These are phyloP conservation scores for Aramus guarauna DNA, from an alignment of 2,113 vertebrate species.

Conservation along the genomic window DNA sequence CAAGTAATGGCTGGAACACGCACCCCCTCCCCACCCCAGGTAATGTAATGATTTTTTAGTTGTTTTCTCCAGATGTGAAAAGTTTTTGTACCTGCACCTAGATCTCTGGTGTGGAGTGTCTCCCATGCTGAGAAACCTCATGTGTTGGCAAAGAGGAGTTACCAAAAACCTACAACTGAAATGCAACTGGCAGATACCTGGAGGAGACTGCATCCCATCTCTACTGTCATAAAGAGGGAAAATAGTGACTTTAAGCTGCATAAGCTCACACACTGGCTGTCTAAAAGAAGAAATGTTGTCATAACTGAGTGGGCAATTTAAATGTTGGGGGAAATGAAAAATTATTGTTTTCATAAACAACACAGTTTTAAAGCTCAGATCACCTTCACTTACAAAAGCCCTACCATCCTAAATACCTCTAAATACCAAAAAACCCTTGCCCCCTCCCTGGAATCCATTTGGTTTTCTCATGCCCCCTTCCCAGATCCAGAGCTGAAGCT, in stretches of 20 bases:
- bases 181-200: neutral
- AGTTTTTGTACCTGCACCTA: neutral
- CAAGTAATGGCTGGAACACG: neutral
- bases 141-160: neutral
- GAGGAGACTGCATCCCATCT: neutral
- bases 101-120: neutral
- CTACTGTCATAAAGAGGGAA: neutral
- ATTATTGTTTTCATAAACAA: neutral
- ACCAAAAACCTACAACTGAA: neutral
- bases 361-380: neutral
- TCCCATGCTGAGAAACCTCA: neutral
- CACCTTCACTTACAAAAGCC: neutral
- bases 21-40: accelerated
- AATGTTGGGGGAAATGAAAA: neutral
- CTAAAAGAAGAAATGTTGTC: neutral
- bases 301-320: neutral
- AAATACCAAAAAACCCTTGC: neutral
- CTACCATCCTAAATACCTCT: neutral
- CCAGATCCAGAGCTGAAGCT: neutral
- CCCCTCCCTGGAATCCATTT: neutral
- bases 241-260: neutral
- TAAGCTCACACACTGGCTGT: neutral
- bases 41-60: neutral
- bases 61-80: neutral
- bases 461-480: neutral